Evolutionary conservation across 1,140 invertebrate genomes (phyloP).

Genomic region (Pogonomyrmex barbatus): DNA sequence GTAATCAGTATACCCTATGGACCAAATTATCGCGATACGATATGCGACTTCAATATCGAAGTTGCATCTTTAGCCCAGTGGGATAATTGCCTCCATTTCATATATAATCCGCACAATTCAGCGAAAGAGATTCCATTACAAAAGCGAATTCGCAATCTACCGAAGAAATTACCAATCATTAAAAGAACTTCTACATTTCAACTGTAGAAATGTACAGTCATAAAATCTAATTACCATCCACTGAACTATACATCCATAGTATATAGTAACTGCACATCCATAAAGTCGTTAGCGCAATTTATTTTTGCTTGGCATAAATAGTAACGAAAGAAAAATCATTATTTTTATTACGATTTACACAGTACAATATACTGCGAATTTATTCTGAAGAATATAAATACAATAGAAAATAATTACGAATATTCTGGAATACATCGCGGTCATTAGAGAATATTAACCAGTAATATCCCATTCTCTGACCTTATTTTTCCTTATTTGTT

Average conservation of each 20-base stretch:
- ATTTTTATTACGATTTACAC: neutral
- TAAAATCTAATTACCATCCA: conserved; percentile 44
- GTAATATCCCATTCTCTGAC: conserved; percentile 8
- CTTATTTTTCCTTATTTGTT: conserved; percentile 46
- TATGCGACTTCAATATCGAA: conserved; percentile 56
- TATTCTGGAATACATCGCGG: neutral
- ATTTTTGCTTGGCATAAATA: conserved; percentile 23
- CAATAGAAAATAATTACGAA: conserved; percentile 1
- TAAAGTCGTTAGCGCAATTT: conserved; percentile 21
- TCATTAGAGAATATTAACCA: conserved; percentile 21
- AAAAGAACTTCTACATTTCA: conserved; percentile 51
- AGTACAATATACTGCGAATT: neutral
- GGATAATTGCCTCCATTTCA: conserved; percentile 55
- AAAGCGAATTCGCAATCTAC: conserved; percentile 40
- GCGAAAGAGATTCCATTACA: conserved; percentile 52
- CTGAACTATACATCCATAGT: neutral
- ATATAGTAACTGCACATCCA: too few species aligned
- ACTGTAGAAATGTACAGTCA: conserved; percentile 37
- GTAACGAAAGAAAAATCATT: neutral
- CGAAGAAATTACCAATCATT: conserved; percentile 60
- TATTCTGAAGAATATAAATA: conserved; percentile 6
- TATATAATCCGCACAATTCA: conserved; percentile 60
- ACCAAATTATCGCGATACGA: conserved; percentile 50
- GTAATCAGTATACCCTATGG: conserved; percentile 54
- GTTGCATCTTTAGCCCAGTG: conserved; percentile 44